Evolutionary conservation across 2,797 vertebrate species (phyloP).

Genomic region (Girardinus metallicus): DNA sequence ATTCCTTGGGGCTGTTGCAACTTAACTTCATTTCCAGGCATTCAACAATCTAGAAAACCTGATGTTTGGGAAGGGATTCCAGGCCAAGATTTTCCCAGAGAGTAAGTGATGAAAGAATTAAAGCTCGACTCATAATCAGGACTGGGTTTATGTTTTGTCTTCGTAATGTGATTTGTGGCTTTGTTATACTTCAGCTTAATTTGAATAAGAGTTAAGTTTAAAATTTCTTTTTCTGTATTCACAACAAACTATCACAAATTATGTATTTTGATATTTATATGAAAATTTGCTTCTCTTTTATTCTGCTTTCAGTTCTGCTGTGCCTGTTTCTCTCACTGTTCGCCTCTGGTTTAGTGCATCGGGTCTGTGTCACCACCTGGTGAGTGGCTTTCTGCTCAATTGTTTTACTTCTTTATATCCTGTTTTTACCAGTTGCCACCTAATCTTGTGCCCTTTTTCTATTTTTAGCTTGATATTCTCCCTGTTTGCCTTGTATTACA

Average conservation of each 20-base stretch:
- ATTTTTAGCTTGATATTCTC: conserved; percentile 82
- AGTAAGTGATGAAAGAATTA: conserved; percentile 81
- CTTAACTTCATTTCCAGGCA: conserved; percentile 86
- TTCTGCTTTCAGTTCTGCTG: conserved; percentile 76
- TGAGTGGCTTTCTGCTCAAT: conserved; percentile 47
- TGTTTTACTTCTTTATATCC: neutral
- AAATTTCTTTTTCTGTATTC: neutral
- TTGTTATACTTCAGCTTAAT: neutral
- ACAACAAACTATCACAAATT: too few relatives aligned
- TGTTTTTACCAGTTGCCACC: neutral
- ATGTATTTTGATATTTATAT: neutral
- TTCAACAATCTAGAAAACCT: conserved; percentile 97
- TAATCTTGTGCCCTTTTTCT: conserved; percentile 5
- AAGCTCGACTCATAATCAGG: neutral
- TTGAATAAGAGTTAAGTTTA: neutral
- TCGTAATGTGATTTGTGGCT: neutral
- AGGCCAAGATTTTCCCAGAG: conserved; percentile 97
- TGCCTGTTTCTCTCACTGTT: conserved; percentile 91
- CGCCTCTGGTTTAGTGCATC: conserved; percentile 93
- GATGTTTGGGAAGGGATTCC: conserved; percentile 95
- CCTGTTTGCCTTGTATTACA: conserved; percentile 91
- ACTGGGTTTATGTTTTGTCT: neutral
- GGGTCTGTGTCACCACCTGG: conserved; percentile 87
- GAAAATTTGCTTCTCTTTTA: neutral
- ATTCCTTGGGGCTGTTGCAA: conserved; percentile 22